A percentile compares a stretch with the other conserved stretches of the same genome.
Conservation (phyloP, 2,797 vertebrate species). For the Danio aesculapii region DNA sequence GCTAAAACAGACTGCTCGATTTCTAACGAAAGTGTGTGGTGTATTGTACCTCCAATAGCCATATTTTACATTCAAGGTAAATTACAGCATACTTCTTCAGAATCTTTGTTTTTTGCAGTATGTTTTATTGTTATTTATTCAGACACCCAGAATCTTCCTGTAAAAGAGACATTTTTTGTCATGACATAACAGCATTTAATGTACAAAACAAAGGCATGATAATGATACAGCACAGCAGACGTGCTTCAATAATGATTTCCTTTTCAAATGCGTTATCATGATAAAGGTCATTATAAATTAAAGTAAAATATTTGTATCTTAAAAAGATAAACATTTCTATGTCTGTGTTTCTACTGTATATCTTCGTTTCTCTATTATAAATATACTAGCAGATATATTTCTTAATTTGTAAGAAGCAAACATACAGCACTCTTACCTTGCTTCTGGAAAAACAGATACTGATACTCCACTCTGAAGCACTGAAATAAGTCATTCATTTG, state of each 20-base stretch:
- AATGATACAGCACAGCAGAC: too few species aligned
- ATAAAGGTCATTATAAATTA: too few species aligned
- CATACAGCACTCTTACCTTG: not conserved
- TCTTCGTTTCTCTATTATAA: not conserved
- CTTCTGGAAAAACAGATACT: not conserved
- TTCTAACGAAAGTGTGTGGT: not conserved
- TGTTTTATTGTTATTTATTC: not conserved
- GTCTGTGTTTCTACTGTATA: not conserved
- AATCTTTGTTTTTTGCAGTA: not conserved
- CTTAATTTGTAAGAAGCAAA: not conserved
- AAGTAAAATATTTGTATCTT: not conserved
- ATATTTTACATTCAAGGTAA: constrained; percentile 1
- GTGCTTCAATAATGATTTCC: not conserved
- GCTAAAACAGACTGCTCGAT: not conserved
- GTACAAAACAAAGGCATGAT: not conserved
- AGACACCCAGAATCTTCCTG: not conserved
- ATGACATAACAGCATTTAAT: not conserved
- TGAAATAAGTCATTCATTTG: not conserved
- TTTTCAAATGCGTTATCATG: too few species aligned
- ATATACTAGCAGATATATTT: not conserved
- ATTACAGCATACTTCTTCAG: not conserved
- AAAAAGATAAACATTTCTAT: not conserved
- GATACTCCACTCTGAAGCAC: not conserved
- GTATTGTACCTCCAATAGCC: constrained; percentile 6
- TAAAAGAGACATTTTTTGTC: not conserved